Evolutionary conservation across 1,140 invertebrate species (phyloP).

Genomic region (Heliconius hewitsoni): DNA sequence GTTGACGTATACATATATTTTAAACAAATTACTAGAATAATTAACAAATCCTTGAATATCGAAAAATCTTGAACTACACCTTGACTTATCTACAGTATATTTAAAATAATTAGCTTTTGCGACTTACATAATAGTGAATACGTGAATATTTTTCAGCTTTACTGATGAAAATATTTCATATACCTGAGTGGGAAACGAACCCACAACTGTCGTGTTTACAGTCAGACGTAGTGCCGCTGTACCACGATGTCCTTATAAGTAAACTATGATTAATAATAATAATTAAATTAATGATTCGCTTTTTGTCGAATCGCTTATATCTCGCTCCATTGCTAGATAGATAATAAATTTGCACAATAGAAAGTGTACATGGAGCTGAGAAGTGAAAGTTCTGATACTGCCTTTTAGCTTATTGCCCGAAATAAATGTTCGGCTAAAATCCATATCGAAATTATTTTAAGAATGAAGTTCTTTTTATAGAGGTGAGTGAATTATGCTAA

Average conservation of each 20-base stretch:
- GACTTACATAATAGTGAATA: background rate
- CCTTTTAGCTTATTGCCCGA: conserved; percentile 16
- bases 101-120: background rate
- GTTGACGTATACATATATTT: background rate
- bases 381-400: conserved; percentile 51
- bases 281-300: background rate
- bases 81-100: background rate
- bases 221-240: background rate
- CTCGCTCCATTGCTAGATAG: conserved; percentile 33
- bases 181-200: no score
- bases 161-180: no score
- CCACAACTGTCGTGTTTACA: no score
- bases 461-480: background rate
- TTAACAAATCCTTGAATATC: background rate
- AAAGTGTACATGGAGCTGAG: conserved; percentile 47
- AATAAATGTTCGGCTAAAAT: background rate
- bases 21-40: background rate
- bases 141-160: no score
- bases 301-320: background rate
- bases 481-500: no score
- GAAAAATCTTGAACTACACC: background rate
- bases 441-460: background rate
- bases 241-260: no score
- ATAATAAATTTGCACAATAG: conserved; percentile 45
- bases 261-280: background rate